These are phyloP conservation scores for Julus scanicus DNA, from an alignment of 2,888 invertebrate species.

Conservation along the genomic window DNA sequence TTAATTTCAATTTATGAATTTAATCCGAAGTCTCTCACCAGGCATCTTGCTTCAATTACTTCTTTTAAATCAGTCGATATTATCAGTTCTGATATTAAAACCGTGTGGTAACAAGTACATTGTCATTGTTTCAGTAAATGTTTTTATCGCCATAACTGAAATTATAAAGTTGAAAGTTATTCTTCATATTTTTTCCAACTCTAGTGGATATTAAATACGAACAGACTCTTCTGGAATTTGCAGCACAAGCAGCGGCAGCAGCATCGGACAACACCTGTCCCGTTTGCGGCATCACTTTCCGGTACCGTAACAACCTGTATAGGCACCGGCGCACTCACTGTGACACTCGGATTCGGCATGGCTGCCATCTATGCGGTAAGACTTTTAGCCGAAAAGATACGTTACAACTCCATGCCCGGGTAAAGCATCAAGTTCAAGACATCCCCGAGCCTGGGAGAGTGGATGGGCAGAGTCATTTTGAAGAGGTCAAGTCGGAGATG, in stretches of 20 bases:
- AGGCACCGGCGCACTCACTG: slow-evolving; percentile 55
- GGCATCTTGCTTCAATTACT: too few species aligned
- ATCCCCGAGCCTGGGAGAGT: neutral
- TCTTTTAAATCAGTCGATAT: too few species aligned
- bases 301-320: slow-evolving; percentile 55
- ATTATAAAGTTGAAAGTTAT: neutral
- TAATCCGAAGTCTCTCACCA: too few species aligned
- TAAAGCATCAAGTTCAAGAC: slow-evolving; percentile 53
- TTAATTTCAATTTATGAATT: too few species aligned
- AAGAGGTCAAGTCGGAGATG: neutral
- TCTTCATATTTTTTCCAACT: neutral
- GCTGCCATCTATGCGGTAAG: slow-evolving; percentile 52
- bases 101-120: too few species aligned
- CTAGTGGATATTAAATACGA: slow-evolving; percentile 40
- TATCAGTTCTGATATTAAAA: too few species aligned
- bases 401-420: slow-evolving; percentile 54
- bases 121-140: too few species aligned
- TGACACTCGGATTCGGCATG: slow-evolving; percentile 53
- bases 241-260: slow-evolving; percentile 52
- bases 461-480: slow-evolving; percentile 6
- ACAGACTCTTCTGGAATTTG: slow-evolving; percentile 52
- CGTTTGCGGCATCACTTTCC: slow-evolving; percentile 56
- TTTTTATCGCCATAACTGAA: too few species aligned
- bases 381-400: slow-evolving; percentile 55
- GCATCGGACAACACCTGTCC: slow-evolving; percentile 54